Percentiles rank a stretch among this genome's conserved stretches.
Evolutionary conservation across 2,797 vertebrate genomes (phyloP).

Genomic region (Bradypodion pumilum): DNA sequence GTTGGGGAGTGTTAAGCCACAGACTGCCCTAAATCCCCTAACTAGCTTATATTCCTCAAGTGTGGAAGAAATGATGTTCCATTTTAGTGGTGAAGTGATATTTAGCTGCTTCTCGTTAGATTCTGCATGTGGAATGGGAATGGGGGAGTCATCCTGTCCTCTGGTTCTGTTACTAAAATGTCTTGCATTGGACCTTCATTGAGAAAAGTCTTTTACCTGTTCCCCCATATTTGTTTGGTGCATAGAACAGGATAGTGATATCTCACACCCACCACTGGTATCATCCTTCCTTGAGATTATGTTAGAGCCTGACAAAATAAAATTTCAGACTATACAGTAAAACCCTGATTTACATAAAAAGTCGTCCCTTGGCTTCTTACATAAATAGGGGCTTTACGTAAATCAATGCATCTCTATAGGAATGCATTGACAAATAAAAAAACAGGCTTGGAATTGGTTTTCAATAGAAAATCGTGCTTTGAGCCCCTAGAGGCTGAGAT

Average conservation of each 20-base stretch:
- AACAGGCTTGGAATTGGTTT: too few relatives aligned
- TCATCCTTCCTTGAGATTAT: not conserved
- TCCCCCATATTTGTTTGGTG: not conserved
- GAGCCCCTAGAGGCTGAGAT: too few relatives aligned
- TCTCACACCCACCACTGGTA: not conserved
- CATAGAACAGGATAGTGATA: not conserved
- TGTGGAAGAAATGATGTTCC: too few relatives aligned
- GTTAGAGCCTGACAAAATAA: not conserved
- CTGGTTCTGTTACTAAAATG: not conserved
- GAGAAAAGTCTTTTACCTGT: not conserved
- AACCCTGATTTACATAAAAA: too few relatives aligned
- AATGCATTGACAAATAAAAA: too few relatives aligned
- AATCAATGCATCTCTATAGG: too few relatives aligned
- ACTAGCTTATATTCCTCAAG: not conserved
- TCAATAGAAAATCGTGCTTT: too few relatives aligned
- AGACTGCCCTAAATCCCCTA: not conserved
- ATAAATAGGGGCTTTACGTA: too few relatives aligned
- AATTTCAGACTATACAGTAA: too few relatives aligned
- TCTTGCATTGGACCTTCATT: not conserved
- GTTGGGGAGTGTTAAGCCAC: not conserved
- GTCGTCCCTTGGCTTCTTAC: too few relatives aligned
- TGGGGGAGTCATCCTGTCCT: not conserved
- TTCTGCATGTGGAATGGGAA: not conserved
- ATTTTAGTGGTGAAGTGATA: not conserved
- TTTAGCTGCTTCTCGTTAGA: not conserved